A percentile compares a stretch with the other conserved stretches of the same genome.
These are phyloP conservation scores for Cyrtodaria siliqua DNA, from an alignment of 2,888 invertebrate genomes.

Conservation along the genomic window DNA sequence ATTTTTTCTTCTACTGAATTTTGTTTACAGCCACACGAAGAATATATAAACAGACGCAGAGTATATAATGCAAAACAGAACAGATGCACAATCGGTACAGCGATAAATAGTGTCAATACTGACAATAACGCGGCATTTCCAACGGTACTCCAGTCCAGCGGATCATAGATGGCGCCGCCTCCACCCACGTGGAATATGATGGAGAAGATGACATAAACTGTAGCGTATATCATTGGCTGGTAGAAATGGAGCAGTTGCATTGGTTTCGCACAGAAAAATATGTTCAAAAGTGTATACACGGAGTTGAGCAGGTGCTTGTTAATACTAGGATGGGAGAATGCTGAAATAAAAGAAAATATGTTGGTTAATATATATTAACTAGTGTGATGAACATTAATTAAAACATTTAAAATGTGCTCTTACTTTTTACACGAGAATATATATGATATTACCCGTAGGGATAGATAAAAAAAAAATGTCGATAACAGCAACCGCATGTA, in stretches of 20 bases:
- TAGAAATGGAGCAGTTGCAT: conserved; percentile 62
- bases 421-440: too few species aligned
- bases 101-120: conserved; percentile 38
- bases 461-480: too few species aligned
- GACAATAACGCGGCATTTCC: conserved; percentile 27
- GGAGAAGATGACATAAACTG: conserved; percentile 64
- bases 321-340: conserved; percentile 47
- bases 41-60: conserved; percentile 34
- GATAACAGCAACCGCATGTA: too few species aligned
- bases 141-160: conserved; percentile 61
- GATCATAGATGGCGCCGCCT: conserved; percentile 57
- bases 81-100: conserved; percentile 59
- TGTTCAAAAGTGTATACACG: conserved; percentile 53
- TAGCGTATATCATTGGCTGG: conserved; percentile 58
- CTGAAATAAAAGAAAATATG: conserved; percentile 40
- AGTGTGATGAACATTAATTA: too few species aligned
- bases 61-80: conserved; percentile 55
- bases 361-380: too few species aligned
- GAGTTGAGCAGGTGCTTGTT: conserved; percentile 67
- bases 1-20: neutral
- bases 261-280: conserved; percentile 62
- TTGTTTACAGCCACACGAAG: neutral
- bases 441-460: too few species aligned
- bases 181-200: conserved; percentile 62
- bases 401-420: too few species aligned